phyloP scores from a whole-genome alignment of 2,113 vertebrate genomes.

The Mobula hypostoma region DNA sequence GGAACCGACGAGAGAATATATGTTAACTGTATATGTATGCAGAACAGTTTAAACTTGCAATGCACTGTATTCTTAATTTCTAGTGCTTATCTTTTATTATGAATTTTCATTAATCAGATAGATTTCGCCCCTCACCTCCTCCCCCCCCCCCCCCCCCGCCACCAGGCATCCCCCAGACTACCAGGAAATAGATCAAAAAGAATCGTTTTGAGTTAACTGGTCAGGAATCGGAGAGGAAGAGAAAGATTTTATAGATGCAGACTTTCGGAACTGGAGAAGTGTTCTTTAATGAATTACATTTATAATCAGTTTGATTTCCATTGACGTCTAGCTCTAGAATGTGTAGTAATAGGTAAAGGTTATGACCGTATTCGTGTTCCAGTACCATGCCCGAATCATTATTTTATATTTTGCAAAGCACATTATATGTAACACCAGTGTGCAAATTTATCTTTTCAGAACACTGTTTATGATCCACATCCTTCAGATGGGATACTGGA shows the following conservation, averaged over 20 bases:
- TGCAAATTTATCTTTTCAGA: not conserved
- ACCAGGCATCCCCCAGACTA: no score
- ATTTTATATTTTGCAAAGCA: not conserved
- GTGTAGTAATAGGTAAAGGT: not conserved
- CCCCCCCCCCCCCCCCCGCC: no score
- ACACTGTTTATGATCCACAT: no score
- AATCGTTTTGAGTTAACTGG: not conserved
- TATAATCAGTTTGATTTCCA: not conserved
- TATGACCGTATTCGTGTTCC: not conserved
- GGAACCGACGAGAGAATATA: not conserved
- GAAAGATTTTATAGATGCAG: no score
- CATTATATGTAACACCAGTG: not conserved
- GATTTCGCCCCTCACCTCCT: not conserved
- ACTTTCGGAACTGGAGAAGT: not conserved
- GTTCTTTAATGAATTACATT: not conserved
- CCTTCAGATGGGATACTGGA: not conserved
- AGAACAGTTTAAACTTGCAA: not conserved
- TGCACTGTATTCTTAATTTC: not conserved
- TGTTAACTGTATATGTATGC: not conserved
- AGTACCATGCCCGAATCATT: not conserved
- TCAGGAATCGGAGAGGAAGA: not conserved
- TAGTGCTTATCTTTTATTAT: not conserved
- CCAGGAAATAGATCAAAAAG: not conserved
- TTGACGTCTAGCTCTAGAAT: not conserved
- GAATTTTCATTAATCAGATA: not conserved